Conservation (phyloP, 2,888 invertebrate species). For the Graphium colonna region DNA sequence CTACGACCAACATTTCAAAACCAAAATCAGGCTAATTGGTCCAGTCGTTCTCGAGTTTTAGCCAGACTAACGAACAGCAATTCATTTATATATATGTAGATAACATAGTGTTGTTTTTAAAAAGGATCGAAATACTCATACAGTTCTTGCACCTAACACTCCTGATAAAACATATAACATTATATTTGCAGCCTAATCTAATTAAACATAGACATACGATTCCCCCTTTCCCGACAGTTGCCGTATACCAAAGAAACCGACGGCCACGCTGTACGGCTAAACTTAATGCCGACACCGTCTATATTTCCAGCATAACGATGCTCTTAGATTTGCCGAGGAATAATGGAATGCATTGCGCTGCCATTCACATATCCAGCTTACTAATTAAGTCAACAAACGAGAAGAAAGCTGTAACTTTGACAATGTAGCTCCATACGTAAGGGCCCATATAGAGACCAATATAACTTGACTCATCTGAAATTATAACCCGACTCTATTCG, state of each 20-base stretch:
- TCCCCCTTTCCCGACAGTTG: neutral
- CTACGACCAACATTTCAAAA: no score
- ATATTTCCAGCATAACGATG: constrained; percentile 75
- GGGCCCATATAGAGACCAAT: constrained; percentile 48
- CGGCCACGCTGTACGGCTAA: constrained; percentile 1
- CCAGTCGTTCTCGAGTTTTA: no score
- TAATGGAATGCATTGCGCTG: constrained; percentile 68
- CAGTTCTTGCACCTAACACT: no score
- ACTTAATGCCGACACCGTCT: constrained; percentile 47
- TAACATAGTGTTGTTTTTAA: no score
- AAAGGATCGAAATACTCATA: no score
- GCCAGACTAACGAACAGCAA: no score
- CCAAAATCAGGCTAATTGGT: no score
- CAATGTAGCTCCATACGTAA: constrained; percentile 76
- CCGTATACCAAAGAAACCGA: constrained; percentile 16
- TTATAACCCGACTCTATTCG: no score
- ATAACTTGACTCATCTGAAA: constrained; percentile 38
- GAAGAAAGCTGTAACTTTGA: constrained; percentile 78
- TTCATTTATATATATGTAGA: no score
- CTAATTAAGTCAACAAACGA: constrained; percentile 76
- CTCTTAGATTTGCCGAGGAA: constrained; percentile 64
- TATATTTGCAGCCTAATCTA: neutral
- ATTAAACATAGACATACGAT: neutral
- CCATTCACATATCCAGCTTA: constrained; percentile 78
- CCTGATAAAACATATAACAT: no score